A percentile compares a stretch with the other conserved stretches of the same genome.
Conservation (phyloP, 2,113 vertebrate species). For the Hippocampus mohnikei region DNA sequence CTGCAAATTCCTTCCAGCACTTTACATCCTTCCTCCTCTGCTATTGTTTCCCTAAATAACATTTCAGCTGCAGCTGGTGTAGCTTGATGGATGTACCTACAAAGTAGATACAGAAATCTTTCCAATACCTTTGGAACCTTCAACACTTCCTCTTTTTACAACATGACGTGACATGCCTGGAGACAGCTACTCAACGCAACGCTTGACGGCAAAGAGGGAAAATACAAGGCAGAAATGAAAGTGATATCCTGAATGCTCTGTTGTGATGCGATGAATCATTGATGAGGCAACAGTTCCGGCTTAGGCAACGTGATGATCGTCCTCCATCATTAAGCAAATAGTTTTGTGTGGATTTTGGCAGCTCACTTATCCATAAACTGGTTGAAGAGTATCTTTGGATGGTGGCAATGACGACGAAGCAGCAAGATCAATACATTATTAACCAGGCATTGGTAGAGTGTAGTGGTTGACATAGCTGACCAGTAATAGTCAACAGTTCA, state of each 20-base stretch:
- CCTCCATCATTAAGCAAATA: background rate
- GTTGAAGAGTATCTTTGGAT: background rate
- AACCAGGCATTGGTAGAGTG: background rate
- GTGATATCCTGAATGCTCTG: background rate
- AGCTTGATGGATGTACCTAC: background rate
- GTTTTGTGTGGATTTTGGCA: background rate
- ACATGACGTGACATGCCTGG: background rate
- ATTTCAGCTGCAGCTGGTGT: background rate
- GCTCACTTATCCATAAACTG: background rate
- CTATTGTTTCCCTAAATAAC: conserved; percentile 37
- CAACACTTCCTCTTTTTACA: background rate
- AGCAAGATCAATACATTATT: background rate
- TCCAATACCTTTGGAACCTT: background rate
- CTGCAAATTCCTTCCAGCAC: conserved; percentile 14
- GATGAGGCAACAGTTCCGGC: background rate
- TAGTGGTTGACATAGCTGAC: background rate
- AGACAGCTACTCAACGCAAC: background rate
- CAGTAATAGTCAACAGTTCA: background rate
- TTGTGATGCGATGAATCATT: background rate
- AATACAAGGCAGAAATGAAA: background rate
- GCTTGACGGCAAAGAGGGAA: background rate
- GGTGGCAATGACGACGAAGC: no score
- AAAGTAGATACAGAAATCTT: background rate
- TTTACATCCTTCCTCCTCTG: conserved; percentile 21
- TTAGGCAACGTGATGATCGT: background rate